These are phyloP conservation scores for Machimus atricapillus DNA, from an alignment of 2,888 invertebrate species.

Conservation along the genomic window DNA sequence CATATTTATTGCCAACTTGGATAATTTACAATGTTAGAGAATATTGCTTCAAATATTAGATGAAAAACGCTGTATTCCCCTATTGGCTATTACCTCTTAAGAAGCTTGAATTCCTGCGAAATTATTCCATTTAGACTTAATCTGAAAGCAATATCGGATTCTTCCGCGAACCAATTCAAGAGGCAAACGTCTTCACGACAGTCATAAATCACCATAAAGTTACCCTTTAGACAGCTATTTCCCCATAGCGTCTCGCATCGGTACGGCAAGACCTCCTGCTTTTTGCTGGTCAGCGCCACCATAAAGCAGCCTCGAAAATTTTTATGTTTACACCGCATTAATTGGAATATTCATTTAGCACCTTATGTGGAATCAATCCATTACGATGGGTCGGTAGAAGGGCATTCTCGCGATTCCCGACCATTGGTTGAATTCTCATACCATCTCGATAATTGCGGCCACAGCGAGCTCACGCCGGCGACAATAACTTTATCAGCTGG, in stretches of 20 bases:
- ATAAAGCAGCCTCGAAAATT: neutral
- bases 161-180: neutral
- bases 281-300: neutral
- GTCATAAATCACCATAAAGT: neutral
- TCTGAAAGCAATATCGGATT: neutral
- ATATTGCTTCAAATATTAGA: neutral
- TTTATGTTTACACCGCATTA: slow-evolving; percentile 27
- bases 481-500: slow-evolving; percentile 40
- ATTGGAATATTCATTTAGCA: slow-evolving; percentile 21
- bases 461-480: slow-evolving; percentile 1
- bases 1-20: neutral
- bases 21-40: neutral
- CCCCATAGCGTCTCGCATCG: neutral
- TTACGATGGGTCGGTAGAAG: neutral
- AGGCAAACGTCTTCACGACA: neutral
- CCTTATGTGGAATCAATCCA: slow-evolving; percentile 28
- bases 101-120: neutral
- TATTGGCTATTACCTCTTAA: neutral
- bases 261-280: neutral
- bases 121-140: neutral
- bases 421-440: neutral
- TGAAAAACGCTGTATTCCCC: neutral
- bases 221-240: neutral
- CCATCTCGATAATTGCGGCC: slow-evolving; percentile 1
- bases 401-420: neutral